These are phyloP conservation scores for Hyles lineata DNA, from an alignment of 2,888 invertebrate species.

Conservation along the genomic window DNA sequence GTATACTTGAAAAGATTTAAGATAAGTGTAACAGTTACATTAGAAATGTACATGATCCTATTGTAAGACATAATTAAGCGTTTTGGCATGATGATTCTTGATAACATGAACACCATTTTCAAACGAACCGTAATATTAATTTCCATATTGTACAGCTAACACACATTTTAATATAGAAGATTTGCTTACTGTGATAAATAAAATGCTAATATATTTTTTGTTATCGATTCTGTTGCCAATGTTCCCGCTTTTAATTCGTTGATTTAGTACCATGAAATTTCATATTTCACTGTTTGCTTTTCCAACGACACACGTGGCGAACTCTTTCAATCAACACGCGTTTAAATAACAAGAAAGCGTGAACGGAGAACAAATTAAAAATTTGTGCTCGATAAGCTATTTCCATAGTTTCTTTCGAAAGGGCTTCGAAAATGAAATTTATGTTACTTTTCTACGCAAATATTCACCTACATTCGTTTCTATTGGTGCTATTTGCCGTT, in stretches of 20 bases:
- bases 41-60: no score
- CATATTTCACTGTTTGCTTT: constrained; percentile 13
- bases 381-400: background rate
- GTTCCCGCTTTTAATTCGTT: background rate
- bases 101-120: no score
- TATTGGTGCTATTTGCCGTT: background rate
- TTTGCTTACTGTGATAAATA: background rate
- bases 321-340: constrained; percentile 1
- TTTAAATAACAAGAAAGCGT: constrained; percentile 21
- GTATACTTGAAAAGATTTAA: no score
- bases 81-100: no score
- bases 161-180: background rate
- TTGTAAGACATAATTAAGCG: no score
- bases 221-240: constrained; percentile 2
- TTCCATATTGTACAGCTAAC: background rate
- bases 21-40: no score
- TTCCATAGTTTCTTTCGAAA: background rate
- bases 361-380: constrained; percentile 1
- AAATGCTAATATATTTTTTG: background rate
- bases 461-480: constrained; percentile 13
- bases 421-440: background rate
- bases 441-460: background rate
- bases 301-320: background rate
- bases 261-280: constrained; percentile 17
- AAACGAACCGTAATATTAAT: no score